Conservation (phyloP, 1,140 invertebrate genomes). For the Oppia nitens region DNA sequence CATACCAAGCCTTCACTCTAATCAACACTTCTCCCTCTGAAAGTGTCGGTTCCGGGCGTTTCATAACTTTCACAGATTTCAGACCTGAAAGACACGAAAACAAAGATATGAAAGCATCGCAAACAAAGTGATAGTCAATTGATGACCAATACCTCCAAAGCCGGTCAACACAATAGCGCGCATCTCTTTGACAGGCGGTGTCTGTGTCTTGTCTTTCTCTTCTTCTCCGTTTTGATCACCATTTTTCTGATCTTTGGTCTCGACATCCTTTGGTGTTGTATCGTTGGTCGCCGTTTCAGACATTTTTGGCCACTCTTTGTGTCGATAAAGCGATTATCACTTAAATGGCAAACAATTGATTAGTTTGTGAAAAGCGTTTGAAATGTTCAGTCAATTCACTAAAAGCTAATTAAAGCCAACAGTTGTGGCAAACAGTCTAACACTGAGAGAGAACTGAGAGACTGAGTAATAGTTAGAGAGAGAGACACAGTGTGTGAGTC, state of each 20-base stretch:
- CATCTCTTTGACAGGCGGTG: slow-evolving; percentile 51
- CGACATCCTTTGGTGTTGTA: not conserved
- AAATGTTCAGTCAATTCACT: no score
- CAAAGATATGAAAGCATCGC: not conserved
- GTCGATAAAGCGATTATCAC: no score
- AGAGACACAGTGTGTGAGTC: no score
- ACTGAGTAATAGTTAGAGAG: no score
- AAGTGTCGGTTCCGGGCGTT: slow-evolving; percentile 52
- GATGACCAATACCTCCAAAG: slow-evolving; percentile 43
- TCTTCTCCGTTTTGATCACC: not conserved
- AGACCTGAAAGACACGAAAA: slow-evolving; percentile 26
- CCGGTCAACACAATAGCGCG: slow-evolving; percentile 57
- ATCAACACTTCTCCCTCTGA: slow-evolving; percentile 62
- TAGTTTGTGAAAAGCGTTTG: no score
- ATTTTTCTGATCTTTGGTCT: not conserved
- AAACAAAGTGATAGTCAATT: not conserved
- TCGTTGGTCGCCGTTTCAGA: not conserved
- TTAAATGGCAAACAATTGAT: no score
- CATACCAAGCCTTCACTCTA: slow-evolving; percentile 67
- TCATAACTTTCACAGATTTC: slow-evolving; percentile 60
- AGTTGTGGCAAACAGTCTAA: no score
- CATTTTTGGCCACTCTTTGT: no score
- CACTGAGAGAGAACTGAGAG: no score
- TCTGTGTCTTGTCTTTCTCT: no score
- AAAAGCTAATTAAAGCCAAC: no score